A percentile compares a stretch with the other conserved stretches of the same genome.
phyloP scores from a whole-genome alignment of 2,888 invertebrate species.

The Nemotelus nigrinus region DNA sequence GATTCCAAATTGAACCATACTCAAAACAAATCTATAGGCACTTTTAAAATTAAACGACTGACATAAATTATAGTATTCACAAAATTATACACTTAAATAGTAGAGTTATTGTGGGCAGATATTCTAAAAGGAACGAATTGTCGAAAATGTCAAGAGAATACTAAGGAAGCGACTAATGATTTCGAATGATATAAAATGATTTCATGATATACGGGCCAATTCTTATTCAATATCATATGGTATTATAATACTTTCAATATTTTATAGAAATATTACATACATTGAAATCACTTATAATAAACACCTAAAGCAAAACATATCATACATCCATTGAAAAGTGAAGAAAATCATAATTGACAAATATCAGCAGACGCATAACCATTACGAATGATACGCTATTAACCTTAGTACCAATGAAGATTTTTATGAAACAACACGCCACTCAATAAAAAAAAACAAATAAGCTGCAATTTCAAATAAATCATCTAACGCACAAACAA shows the following conservation, averaged over 20 bases:
- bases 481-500: too few species aligned
- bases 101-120: conserved; percentile 4
- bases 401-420: too few species aligned
- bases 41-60: too few species aligned
- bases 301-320: conserved; percentile 40
- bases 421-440: too few species aligned
- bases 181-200: conserved; percentile 50
- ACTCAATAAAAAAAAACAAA: too few species aligned
- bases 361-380: neutral
- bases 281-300: conserved; percentile 17
- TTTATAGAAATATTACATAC: conserved; percentile 44
- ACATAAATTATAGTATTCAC: neutral
- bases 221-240: conserved; percentile 44
- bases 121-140: conserved; percentile 19
- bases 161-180: conserved; percentile 44
- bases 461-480: too few species aligned
- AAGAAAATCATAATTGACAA: neutral
- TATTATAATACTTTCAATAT: conserved; percentile 33
- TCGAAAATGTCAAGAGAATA: conserved; percentile 20
- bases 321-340: conserved; percentile 22
- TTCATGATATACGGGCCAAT: conserved; percentile 52
- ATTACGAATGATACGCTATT: too few species aligned
- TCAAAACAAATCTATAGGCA: neutral
- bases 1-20: neutral
- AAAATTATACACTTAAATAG: neutral